A percentile compares a stretch with the other conserved stretches of the same genome.
Evolutionary conservation across 2,113 vertebrate species (phyloP).

Genomic region (Rhodinocichla rosea): DNA sequence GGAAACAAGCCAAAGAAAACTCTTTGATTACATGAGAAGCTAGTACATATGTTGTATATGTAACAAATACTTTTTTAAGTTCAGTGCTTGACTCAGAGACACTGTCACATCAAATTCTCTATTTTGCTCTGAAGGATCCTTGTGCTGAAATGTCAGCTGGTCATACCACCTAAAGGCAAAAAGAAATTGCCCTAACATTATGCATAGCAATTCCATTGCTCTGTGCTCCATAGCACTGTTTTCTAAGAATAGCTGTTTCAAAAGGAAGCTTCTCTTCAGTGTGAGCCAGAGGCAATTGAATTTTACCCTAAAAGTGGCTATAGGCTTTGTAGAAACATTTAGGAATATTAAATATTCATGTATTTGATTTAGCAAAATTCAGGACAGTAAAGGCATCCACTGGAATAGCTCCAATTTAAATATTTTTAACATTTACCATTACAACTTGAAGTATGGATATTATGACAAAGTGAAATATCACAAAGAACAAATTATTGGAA

Average conservation of each 20-base stretch:
- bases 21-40: background rate
- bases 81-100: slow-evolving; percentile 11
- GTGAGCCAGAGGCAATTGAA: slow-evolving; percentile 8
- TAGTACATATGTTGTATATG: background rate
- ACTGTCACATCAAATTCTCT: slow-evolving; percentile 52
- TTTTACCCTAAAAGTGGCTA: slow-evolving; percentile 27
- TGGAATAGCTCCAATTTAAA: background rate
- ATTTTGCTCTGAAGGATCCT: slow-evolving; percentile 37
- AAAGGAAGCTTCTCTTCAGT: background rate
- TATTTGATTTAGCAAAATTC: slow-evolving; percentile 15
- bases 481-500: background rate
- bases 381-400: background rate
- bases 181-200: slow-evolving; percentile 35
- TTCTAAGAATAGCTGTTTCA: slow-evolving; percentile 46
- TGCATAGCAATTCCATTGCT: slow-evolving; percentile 22
- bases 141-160: slow-evolving; percentile 55
- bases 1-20: background rate
- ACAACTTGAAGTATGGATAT: background rate
- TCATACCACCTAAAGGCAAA: slow-evolving; percentile 32
- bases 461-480: background rate
- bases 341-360: slow-evolving; percentile 36
- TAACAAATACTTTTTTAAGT: background rate
- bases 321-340: slow-evolving; percentile 32
- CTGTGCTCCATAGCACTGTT: background rate
- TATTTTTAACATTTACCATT: slow-evolving; percentile 1